Percentiles rank a stretch among this genome's conserved stretches.
phyloP scores from a whole-genome alignment of 2,797 vertebrate species.

The Rhinichthys osculus region DNA sequence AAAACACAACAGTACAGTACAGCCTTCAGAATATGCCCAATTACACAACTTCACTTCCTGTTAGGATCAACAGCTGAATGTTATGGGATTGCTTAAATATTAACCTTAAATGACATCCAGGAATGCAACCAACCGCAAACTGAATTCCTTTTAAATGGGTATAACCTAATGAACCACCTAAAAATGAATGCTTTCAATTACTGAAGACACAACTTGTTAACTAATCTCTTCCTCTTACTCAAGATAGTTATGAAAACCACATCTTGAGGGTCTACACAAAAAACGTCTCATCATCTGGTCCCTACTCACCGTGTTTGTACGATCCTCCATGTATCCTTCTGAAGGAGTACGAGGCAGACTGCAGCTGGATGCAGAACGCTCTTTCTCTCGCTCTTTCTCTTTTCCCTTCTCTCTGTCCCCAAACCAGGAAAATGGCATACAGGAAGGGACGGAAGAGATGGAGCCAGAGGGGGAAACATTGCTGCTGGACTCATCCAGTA shows the following conservation, averaged over 20 bases:
- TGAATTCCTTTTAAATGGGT: neutral
- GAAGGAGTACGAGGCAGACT: slow-evolving; percentile 78
- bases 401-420: slow-evolving; percentile 84
- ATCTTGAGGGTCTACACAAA: neutral
- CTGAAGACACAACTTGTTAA: neutral
- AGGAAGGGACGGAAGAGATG: slow-evolving; percentile 85
- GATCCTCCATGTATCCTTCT: slow-evolving; percentile 72
- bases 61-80: neutral
- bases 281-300: neutral
- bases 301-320: slow-evolving; percentile 76
- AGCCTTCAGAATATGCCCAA: neutral
- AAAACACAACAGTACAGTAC: neutral
- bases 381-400: slow-evolving; percentile 81
- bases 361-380: slow-evolving; percentile 79
- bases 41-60: slow-evolving; percentile 6
- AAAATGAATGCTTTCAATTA: neutral
- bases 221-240: neutral
- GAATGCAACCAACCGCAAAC: neutral
- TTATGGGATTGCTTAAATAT: slow-evolving; percentile 6
- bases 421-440: slow-evolving; percentile 92
- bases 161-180: neutral
- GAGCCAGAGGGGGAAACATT: slow-evolving; percentile 84
- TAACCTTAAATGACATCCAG: slow-evolving; percentile 2
- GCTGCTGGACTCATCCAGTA: slow-evolving; percentile 77
- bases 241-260: neutral